A percentile compares a stretch with the other conserved stretches of the same genome.
Conservation (phyloP, 1,140 invertebrate species). For the Drosophila setifemur region DNA sequence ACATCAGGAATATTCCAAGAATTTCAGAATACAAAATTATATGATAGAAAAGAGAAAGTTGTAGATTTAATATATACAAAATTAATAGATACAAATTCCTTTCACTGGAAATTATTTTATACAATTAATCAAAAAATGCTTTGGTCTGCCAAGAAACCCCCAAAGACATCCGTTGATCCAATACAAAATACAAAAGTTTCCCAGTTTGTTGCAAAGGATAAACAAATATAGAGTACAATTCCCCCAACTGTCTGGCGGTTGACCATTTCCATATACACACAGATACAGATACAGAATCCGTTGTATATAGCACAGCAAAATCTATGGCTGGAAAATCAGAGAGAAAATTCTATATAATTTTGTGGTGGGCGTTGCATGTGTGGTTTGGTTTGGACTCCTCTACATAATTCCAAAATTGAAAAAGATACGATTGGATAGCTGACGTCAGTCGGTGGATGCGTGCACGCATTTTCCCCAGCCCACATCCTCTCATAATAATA, state of each 20-base stretch:
- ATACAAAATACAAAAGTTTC: too few relatives aligned
- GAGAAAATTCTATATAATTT: slow-evolving; percentile 13
- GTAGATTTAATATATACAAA: too few relatives aligned
- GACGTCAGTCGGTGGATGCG: slow-evolving; percentile 59
- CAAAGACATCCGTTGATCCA: slow-evolving; percentile 5
- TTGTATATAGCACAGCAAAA: slow-evolving; percentile 7
- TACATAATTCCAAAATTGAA: slow-evolving; percentile 46
- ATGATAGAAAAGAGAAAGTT: too few relatives aligned
- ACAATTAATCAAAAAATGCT: too few relatives aligned
- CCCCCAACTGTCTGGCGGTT: slow-evolving; percentile 38
- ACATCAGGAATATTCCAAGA: too few relatives aligned
- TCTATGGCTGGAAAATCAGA: slow-evolving; percentile 46
- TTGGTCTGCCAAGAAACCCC: neutral
- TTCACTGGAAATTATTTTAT: too few relatives aligned
- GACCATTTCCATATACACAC: slow-evolving; percentile 27
- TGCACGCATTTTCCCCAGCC: slow-evolving; percentile 18
- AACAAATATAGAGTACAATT: slow-evolving; percentile 45
- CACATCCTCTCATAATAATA: neutral
- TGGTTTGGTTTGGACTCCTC: slow-evolving; percentile 12
- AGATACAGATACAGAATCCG: neutral
- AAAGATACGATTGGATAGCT: slow-evolving; percentile 42
- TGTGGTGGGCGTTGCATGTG: slow-evolving; percentile 54
- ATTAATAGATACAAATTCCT: too few relatives aligned
- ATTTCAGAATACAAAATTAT: too few relatives aligned
- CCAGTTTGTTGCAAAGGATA: slow-evolving; percentile 4